These are phyloP conservation scores for Ips typographus DNA, from an alignment of 1,140 invertebrate species.

Conservation along the genomic window DNA sequence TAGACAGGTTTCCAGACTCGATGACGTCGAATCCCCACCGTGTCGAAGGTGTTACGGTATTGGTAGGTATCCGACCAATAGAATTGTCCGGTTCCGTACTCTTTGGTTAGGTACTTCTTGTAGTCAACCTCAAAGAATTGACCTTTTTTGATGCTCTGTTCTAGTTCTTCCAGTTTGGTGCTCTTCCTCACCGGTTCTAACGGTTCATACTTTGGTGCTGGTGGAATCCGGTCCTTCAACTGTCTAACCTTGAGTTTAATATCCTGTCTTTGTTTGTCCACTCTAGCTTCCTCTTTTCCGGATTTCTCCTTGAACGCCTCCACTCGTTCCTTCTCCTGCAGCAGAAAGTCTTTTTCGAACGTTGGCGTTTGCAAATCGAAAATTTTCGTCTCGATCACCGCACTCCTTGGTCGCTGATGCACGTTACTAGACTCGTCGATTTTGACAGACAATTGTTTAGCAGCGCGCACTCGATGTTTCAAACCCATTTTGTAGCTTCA, in stretches of 20 bases:
- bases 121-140: constrained; percentile 50
- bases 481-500: constrained; percentile 37
- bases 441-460: constrained; percentile 24
- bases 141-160: constrained; percentile 48
- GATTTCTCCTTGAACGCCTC: constrained; percentile 46
- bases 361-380: constrained; percentile 44
- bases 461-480: constrained; percentile 42
- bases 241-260: constrained; percentile 44
- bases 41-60: constrained; percentile 46
- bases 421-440: background rate
- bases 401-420: background rate
- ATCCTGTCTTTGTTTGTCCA: constrained; percentile 45
- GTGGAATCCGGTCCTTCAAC: constrained; percentile 38
- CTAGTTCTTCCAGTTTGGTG: constrained; percentile 46
- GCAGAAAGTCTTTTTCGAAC: constrained; percentile 46
- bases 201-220: constrained; percentile 43
- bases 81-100: constrained; percentile 35
- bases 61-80: constrained; percentile 47
- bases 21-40: constrained; percentile 50
- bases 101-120: constrained; percentile 46
- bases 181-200: constrained; percentile 49
- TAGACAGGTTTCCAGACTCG: constrained; percentile 49
- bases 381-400: constrained; percentile 28
- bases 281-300: constrained; percentile 44
- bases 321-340: constrained; percentile 49